Conservation (phyloP, 2,888 invertebrate species). For the Cheilosia soror region DNA sequence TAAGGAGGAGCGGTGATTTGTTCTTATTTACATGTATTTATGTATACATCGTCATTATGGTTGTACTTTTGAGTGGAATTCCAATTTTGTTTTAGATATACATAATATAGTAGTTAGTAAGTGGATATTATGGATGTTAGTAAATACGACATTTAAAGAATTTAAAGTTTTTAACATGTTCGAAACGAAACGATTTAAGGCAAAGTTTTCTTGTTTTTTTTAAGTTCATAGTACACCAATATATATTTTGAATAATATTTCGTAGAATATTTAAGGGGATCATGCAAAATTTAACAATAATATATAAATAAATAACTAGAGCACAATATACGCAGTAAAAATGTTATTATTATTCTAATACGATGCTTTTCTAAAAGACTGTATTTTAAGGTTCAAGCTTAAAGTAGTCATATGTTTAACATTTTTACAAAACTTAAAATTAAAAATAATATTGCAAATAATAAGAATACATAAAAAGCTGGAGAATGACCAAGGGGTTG, state of each 20-base stretch:
- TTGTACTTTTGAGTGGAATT: constrained; percentile 6
- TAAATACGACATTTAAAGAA: constrained; percentile 16
- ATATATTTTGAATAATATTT: neutral
- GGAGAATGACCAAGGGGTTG: no score
- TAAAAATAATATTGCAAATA: no score
- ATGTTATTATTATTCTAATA: no score
- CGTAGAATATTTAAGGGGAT: neutral
- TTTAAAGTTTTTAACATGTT: neutral
- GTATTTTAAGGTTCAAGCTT: no score
- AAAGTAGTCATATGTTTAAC: no score
- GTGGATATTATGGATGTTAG: constrained; percentile 16
- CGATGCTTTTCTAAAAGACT: no score
- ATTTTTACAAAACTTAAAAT: no score
- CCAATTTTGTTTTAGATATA: constrained; percentile 15
- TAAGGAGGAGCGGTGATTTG: constrained; percentile 28
- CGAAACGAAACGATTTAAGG: constrained; percentile 59
- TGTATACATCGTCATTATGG: neutral
- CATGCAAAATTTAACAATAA: neutral
- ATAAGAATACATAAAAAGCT: no score
- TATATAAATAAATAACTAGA: neutral
- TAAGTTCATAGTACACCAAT: neutral
- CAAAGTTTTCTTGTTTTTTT: constrained; percentile 42
- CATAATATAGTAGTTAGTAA: constrained; percentile 1
- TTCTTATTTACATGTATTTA: constrained; percentile 10
- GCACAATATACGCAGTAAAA: neutral